Base-by-base conservation (phyloP, 1,140 invertebrate genomes). In the Diorhabda elongata region DNA sequence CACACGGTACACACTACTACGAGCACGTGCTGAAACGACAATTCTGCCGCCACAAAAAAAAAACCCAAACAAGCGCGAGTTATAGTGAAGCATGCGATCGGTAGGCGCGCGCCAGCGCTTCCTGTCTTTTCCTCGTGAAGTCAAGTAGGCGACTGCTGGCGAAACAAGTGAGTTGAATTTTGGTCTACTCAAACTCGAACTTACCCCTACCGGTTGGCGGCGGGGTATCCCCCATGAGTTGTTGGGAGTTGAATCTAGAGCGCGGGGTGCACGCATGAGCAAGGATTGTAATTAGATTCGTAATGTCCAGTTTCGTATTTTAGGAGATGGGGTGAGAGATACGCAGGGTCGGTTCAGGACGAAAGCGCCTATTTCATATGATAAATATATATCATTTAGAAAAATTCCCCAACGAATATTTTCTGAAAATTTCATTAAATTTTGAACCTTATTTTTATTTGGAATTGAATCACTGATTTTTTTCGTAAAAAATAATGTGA, bases 241-340 rank as follows among this genome's bases (percentile, higher is more conserved):
- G 69, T 52, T 52, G 47, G 47, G 69, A 73, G 67, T 69, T 69
- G 65, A 71, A 67, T 67, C 65, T 67, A 67, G 63, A 64, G 45
- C 45, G 63, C 69, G 70, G 67, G 65, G 70, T 75, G 71, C 76
- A 81, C 79, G 79, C 79, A 81, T 81, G 79, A 81, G 79, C 79
- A 81, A 79, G 78, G 77, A 80, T 81, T 76, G 76, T 81, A 81
- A 81, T 81, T 81, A 81, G 79, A 81, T 81, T 81, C 79, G 78
- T 78, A 81, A 81, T 81, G 79, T 80, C 78, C 78, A 80, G 78
- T 81, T 78, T 78, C 76, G 78, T 81, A 81, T 79, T 80, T 78
- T 70, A 71, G 75, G 73, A 66, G 69, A 67, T 57, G 67, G 71
- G 69, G 74, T 63, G 69, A 56, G 70, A 64, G 62, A 65, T 58